These are phyloP conservation scores for Globodera ellingtonae DNA, from an alignment of 1,140 invertebrate species.

Conservation along the genomic window DNA sequence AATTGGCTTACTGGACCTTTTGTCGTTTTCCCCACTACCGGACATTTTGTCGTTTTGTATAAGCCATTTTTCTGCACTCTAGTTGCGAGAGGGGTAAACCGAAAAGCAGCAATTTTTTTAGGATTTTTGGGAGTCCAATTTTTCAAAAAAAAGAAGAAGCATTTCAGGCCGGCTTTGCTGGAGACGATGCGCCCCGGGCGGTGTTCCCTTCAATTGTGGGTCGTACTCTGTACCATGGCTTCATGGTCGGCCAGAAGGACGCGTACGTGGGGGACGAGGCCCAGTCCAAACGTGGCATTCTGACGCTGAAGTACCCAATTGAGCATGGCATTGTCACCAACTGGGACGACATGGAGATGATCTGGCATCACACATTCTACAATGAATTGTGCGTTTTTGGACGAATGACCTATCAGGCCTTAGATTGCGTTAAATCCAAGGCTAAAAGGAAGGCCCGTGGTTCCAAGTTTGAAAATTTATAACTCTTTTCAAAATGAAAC, in stretches of 20 bases:
- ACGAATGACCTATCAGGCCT: neutral
- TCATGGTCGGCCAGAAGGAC: slow-evolving; percentile 95
- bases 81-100: too few relatives aligned
- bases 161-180: slow-evolving; percentile 79
- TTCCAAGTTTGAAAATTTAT: too few relatives aligned
- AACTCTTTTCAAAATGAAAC: too few relatives aligned
- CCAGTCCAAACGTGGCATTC: slow-evolving; percentile 85
- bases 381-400: slow-evolving; percentile 74
- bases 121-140: too few relatives aligned
- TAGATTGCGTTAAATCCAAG: too few relatives aligned
- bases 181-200: slow-evolving; percentile 89
- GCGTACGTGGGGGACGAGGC: slow-evolving; percentile 95
- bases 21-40: too few relatives aligned
- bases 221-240: slow-evolving; percentile 73
- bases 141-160: too few relatives aligned
- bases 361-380: slow-evolving; percentile 94
- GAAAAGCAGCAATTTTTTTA: too few relatives aligned
- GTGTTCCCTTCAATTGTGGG: slow-evolving; percentile 74
- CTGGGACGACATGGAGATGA: slow-evolving; percentile 97
- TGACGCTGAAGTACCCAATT: slow-evolving; percentile 92
- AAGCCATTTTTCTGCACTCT: too few relatives aligned
- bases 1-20: too few relatives aligned
- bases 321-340: slow-evolving; percentile 91
- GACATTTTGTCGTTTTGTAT: too few relatives aligned
- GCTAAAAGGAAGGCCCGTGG: too few relatives aligned